A percentile compares a stretch with the other conserved stretches of the same genome.
phyloP scores from a whole-genome alignment of 2,113 vertebrate genomes.

The Coptodon rendalli region DNA sequence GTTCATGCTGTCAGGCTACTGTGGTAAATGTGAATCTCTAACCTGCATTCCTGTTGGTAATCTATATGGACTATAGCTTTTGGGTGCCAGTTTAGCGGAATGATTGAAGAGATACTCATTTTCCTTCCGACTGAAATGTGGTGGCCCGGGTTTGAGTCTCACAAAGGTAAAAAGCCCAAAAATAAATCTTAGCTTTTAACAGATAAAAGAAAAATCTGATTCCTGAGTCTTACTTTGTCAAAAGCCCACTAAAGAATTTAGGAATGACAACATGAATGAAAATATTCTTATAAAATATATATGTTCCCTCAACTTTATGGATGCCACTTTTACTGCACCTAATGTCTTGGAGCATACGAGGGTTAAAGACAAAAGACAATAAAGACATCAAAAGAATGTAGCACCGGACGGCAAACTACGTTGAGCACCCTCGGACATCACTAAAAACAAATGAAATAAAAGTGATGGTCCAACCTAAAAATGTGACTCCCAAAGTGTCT shows the following conservation, averaged over 20 bases:
- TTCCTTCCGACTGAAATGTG: background rate
- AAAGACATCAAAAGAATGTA: background rate
- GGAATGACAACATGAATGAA: background rate
- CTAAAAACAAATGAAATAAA: background rate
- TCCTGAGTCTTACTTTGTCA: background rate
- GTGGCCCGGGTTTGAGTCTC: rapidly evolving
- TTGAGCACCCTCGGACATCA: rapidly evolving
- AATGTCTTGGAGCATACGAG: background rate
- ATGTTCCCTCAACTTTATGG: background rate
- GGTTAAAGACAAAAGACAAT: background rate
- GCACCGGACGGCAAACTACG: rapidly evolving
- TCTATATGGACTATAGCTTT: background rate
- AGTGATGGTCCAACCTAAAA: constrained; percentile 76
- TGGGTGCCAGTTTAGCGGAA: background rate
- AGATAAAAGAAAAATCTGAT: background rate
- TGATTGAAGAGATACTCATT: background rate
- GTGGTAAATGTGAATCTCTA: background rate
- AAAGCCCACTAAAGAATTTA: background rate
- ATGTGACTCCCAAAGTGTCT: constrained; percentile 73
- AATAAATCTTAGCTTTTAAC: background rate
- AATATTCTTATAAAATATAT: rapidly evolving
- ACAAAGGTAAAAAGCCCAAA: background rate
- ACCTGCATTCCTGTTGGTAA: background rate
- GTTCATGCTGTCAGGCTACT: background rate
- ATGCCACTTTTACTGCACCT: background rate